Evolutionary conservation across 2,888 invertebrate genomes (phyloP), one percentile per base, ranked within the genome.

Genomic region (Sphaeridia pumilis): DNA sequence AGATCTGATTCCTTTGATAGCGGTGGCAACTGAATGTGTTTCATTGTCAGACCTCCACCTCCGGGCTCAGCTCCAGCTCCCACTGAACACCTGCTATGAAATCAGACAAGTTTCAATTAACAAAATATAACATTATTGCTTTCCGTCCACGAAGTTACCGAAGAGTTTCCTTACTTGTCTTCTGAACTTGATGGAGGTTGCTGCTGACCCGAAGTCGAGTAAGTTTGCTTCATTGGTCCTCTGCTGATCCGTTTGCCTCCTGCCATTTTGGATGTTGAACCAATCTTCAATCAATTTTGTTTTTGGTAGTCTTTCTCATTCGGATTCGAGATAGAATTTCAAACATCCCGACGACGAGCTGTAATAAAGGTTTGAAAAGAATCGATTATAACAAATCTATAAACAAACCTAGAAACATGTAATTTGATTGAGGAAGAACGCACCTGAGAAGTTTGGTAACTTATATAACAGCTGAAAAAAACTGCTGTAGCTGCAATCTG

Each of bases 1-100:
- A 58, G 26, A 25, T 52, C 49, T 2, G 61, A 62, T 35, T 62
- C 64, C 36, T 56, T 36, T 4, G 58, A 59, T n/a, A 64, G 49
- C 1, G 56, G 41, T 1, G 64, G 64, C 20, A 64, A 54, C 28
- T 60, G 49, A 27, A 64, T 64, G 42, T 64, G 64, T 49, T 61
- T 64, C 61, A 63, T 61, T 5, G 38, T 34, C 7, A 51, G 20
- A 27, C 22, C 46, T 7, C 38, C 38, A 38, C 17, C n/a, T n/a
- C n/a, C 17, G 7, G 38, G 12, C 17, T 25, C 22, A 14, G 51
- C 20, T 12, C 36, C 10, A 7, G 34, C 42, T 42, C 45, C 46
- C 46, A 20, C 41, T 10, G n/a, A 41, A 41, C 17, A 25, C 20
- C n/a, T 22, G 10, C 34, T 14, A 17, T 25, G 22, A 28, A 20